Evolutionary conservation across 2,113 vertebrate genomes (phyloP), one percentile per base, ranked within the genome.

Genomic region (Columba janthina): DNA sequence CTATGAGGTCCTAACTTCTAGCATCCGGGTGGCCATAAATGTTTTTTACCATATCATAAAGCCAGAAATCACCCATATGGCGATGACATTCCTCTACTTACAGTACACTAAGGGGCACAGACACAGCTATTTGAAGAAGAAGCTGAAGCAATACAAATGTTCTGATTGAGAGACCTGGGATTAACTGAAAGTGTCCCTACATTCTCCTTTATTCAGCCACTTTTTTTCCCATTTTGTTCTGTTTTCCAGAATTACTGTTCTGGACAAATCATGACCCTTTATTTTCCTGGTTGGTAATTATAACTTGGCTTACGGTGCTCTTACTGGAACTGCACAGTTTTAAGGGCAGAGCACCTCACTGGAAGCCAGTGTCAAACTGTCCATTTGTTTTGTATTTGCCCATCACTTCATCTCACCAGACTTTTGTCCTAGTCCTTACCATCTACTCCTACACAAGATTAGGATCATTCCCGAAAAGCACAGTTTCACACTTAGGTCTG

Each of bases 1-100:
- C 75, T 90, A 77, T 44, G 6, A 44, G 94, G 64, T 56, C 79
- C 88, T 95, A 91, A 83, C 67, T 82, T 76, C 82, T n/a, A 80
- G 56, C 82, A 80, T 34, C 56, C 3, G 29, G 66, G 74, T 88
- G 71, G 51, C 62, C 88, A 83, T 96, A 96, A 96, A 96, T 90
- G 91, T 95, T 89, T 96, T 97, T 97, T 96, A 97, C 88, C 94
- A 83, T n/a, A 56, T 89, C 85, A 95, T 97, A 97, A 96, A 94
- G 91, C 25, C 85, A 88, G 94, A 97, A 97, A 94, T 95, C 94
- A 91, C 42, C 78, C 91, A 93, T 67, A 90, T 76, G 64, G 78
- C 28, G 9, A 85, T 83, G 93, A 91, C 86, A 90, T 79, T 95
- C 71, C 81, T 80, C 75, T 77, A 20, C 88, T 93, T 96, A 96